Evolutionary conservation across 2,797 vertebrate genomes (phyloP).

Genomic region (Meriones psammophilus): DNA sequence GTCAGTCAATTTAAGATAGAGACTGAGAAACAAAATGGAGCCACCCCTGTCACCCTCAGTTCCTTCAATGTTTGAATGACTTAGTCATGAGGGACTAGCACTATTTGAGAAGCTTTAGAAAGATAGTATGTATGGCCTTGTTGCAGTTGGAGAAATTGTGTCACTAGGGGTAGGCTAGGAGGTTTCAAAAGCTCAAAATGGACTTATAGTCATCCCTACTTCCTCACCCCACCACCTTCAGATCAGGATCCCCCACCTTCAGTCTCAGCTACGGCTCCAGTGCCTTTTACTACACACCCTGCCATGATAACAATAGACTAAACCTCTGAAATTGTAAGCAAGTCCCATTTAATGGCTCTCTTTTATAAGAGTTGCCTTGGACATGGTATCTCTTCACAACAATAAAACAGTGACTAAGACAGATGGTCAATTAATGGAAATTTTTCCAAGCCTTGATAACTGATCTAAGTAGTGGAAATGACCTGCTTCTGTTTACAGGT

Average conservation of each 20-base stretch:
- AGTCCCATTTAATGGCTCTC: background rate
- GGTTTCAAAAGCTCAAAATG: background rate
- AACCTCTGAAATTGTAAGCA: background rate
- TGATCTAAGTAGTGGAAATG: background rate
- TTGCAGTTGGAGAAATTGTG: background rate
- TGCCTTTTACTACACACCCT: no score
- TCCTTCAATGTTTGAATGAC: background rate
- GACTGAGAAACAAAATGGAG: no score
- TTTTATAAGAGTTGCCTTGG: background rate
- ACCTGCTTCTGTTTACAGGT: background rate
- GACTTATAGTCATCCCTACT: background rate
- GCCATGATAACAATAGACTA: background rate
- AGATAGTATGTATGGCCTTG: background rate
- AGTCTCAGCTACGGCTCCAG: no score
- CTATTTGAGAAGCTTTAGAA: background rate
- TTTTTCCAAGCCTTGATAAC: background rate
- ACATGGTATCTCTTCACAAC: background rate
- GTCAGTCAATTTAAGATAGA: no score
- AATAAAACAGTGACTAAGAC: background rate
- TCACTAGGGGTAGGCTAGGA: no score
- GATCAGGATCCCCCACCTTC: no score
- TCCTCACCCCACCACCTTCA: background rate
- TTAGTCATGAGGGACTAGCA: background rate
- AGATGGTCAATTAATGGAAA: background rate
- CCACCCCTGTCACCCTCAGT: no score